These are phyloP conservation scores for Caracal caracal DNA, from an alignment of 2,113 vertebrate genomes.

Conservation along the genomic window DNA sequence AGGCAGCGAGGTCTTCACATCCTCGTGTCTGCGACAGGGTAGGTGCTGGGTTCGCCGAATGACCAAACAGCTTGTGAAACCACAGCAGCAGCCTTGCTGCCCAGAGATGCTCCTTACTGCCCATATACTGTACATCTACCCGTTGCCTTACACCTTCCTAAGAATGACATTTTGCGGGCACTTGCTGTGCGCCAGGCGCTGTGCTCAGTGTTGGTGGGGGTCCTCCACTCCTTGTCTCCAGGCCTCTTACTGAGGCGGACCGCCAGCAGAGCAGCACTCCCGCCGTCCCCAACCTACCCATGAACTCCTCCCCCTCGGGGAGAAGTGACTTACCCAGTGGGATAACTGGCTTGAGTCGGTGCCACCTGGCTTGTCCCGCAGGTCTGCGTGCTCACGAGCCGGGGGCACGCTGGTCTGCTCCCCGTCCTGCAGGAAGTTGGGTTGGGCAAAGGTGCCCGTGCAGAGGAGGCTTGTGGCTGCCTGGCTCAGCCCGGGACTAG, in stretches of 20 bases:
- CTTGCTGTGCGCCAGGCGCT: not conserved
- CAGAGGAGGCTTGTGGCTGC: not conserved
- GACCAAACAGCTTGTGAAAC: not conserved
- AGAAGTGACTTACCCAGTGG: not conserved
- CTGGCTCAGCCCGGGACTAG: not conserved
- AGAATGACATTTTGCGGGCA: not conserved
- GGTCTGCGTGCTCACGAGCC: not conserved
- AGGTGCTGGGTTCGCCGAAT: not conserved
- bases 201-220: not conserved
- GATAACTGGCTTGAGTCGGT: not conserved
- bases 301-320: not conserved
- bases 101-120: not conserved
- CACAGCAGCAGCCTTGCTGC: not conserved
- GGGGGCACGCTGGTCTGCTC: not conserved
- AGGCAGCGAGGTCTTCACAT: not conserved
- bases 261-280: not conserved
- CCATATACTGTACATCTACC: rapidly evolving
- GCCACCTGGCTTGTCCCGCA: not conserved
- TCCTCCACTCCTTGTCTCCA: not conserved
- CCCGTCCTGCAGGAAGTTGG: not conserved
- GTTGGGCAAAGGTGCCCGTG: not conserved
- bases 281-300: not conserved
- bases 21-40: not conserved
- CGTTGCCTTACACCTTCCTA: not conserved
- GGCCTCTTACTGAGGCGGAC: not conserved